Evolutionary conservation across 1,140 invertebrate genomes (phyloP).

Genomic region (Drosophila sp.): DNA sequence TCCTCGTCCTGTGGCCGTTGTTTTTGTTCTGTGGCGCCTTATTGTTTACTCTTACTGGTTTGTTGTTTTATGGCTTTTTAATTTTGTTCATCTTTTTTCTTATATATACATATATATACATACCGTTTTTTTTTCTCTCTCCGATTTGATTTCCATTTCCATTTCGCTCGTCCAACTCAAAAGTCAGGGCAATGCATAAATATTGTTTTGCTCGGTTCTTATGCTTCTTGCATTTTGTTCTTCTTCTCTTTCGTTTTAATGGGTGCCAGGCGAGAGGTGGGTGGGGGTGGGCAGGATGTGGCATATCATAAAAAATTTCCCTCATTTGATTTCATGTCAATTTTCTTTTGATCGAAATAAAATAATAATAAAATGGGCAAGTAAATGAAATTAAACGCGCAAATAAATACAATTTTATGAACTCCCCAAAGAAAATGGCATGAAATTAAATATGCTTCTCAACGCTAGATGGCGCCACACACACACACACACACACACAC

Average conservation of each 20-base stretch:
- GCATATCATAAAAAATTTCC: slow-evolving; percentile 56
- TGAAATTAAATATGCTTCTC: not conserved
- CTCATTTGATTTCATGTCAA: slow-evolving; percentile 73
- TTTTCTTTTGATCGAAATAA: slow-evolving; percentile 65
- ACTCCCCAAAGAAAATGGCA: slow-evolving; percentile 30
- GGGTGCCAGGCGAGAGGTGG: not conserved
- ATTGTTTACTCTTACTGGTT: slow-evolving; percentile 20
- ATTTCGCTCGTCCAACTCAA: slow-evolving; percentile 20
- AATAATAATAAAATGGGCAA: slow-evolving; percentile 68
- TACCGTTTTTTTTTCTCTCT: not conserved
- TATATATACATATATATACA: not conserved
- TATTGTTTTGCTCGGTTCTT: slow-evolving; percentile 24
- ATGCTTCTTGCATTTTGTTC: slow-evolving; percentile 9
- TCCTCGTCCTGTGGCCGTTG: not conserved
- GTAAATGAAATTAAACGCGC: slow-evolving; percentile 68
- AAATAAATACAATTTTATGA: slow-evolving; percentile 75
- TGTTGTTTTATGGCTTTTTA: slow-evolving; percentile 45
- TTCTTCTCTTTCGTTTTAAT: slow-evolving; percentile 37
- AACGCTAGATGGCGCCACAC: slow-evolving; percentile 12
- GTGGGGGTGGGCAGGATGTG: not conserved
- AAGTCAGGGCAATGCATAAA: slow-evolving; percentile 25
- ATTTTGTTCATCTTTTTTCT: slow-evolving; percentile 28
- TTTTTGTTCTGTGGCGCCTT: slow-evolving; percentile 17
- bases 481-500: not conserved
- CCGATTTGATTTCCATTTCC: slow-evolving; percentile 42